Base-by-base conservation (phyloP, 2,797 vertebrate genomes). In the Syndactyla subalaris region DNA sequence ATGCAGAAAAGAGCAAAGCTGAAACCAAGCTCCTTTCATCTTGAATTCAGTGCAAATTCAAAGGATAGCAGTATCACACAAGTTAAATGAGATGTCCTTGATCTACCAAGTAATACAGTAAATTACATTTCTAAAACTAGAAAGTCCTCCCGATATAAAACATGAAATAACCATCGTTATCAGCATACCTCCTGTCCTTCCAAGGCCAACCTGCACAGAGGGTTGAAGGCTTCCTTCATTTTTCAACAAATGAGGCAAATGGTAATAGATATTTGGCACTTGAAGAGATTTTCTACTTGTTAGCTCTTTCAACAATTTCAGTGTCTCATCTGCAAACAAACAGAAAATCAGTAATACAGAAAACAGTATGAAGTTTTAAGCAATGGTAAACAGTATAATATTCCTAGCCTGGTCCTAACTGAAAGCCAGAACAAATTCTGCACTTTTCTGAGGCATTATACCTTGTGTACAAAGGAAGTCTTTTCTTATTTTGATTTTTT, bases 191-290 rank as follows among this genome's bases (percentile, higher is more conserved):
- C 99, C 99, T 32, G 98, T 99, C 91, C 99, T 98, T 94, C 99
- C 99, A 70, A 98, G 98, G 92, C 99, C 98, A 95, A 99, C 98
- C 97, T 99, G 99, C 92, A 99, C 99, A 30, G 99, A 99, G 21
- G 99, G 99, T 58, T 99, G 98, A 97, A 99, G 98, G 97, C 99
- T 99, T 97, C 98, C 98, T 97, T 99, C 99, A 98, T 99, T 99
- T 98, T 99, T 98, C 94, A 99, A 98, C 67, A 99, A 98, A 97
- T 99, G 99, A 98, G 99, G 99, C 98, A 99, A 98, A 98, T 99
- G 99, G 98, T 99, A 99, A 98, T 99, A 99, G 97, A 99, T 99
- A 98, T 98, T 99, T 98, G 99, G 99, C 98, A 99, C 98, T 98
- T 99, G 99, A 95, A 99, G 99, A 96, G 99, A 98, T 97, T 99